A percentile compares a stretch with the other conserved stretches of the same genome.
Conservation (phyloP, 2,888 invertebrate genomes). For the Glaucopsyche alexis region DNA sequence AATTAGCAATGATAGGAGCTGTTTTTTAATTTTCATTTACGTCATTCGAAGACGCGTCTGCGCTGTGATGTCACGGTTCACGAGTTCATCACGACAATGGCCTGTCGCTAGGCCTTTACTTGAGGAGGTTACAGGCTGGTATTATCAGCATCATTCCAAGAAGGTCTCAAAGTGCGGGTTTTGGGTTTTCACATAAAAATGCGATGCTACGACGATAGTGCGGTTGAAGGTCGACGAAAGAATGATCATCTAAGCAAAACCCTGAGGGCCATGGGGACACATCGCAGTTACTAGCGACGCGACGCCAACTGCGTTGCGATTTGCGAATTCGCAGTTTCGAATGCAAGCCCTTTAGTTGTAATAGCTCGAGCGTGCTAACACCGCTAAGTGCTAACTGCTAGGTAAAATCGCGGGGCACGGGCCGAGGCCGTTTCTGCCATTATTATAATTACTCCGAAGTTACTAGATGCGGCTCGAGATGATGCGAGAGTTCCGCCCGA, state of each 20-base stretch:
- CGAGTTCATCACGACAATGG: background rate
- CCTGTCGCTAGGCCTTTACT: background rate
- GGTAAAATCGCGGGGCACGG: background rate
- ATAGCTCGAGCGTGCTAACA: too few species aligned
- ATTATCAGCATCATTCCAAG: background rate
- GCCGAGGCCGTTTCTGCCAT: background rate
- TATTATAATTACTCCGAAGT: constrained; percentile 9
- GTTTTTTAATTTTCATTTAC: constrained; percentile 13
- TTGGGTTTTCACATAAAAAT: too few species aligned
- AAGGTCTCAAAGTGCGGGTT: too few species aligned
- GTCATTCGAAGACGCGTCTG: background rate
- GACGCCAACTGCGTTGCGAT: too few species aligned
- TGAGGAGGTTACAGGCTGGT: background rate
- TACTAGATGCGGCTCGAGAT: background rate
- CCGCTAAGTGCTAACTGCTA: background rate
- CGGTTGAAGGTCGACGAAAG: too few species aligned
- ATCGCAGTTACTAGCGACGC: too few species aligned
- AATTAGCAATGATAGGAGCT: background rate
- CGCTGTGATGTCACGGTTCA: constrained; percentile 4
- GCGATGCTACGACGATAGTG: too few species aligned
- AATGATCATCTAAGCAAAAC: too few species aligned
- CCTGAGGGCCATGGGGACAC: too few species aligned
- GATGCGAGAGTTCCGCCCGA: background rate
- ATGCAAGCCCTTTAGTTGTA: background rate
- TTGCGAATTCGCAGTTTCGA: too few species aligned